These are phyloP conservation scores for Oreochromis mossambicus DNA, from an alignment of 2,797 vertebrate species.

Conservation along the genomic window DNA sequence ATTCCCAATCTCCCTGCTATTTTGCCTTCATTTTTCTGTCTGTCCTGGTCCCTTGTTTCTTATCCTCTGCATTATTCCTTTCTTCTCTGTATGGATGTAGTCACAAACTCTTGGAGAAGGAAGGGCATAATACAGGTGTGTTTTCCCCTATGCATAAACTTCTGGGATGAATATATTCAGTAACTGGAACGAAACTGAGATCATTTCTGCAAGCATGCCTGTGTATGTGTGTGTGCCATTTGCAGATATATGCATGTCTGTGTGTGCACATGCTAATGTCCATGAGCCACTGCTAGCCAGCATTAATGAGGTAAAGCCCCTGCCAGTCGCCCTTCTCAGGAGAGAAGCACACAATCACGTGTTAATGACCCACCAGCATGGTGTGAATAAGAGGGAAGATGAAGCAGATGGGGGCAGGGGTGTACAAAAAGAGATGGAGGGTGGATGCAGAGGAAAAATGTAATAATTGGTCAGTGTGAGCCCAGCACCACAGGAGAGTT, in stretches of 20 bases:
- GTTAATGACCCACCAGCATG: slow-evolving; percentile 46
- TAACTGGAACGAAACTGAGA: slow-evolving; percentile 20
- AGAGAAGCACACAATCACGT: slow-evolving; percentile 46
- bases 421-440: background rate
- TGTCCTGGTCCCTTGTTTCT: background rate
- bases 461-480: slow-evolving; percentile 37
- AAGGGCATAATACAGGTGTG: slow-evolving; percentile 2
- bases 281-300: background rate
- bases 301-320: slow-evolving; percentile 46
- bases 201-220: background rate
- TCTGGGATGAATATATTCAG: slow-evolving; percentile 16
- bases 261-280: slow-evolving; percentile 20
- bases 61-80: slow-evolving; percentile 20
- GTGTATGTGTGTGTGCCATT: background rate
- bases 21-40: slow-evolving; percentile 38
- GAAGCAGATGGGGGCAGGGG: background rate
- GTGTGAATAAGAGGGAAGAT: slow-evolving; percentile 25
- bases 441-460: background rate
- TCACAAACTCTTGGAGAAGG: slow-evolving; percentile 9
- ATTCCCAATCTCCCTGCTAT: slow-evolving; percentile 37
- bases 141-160: slow-evolving; percentile 3
- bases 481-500: slow-evolving; percentile 4
- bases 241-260: background rate
- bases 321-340: slow-evolving; percentile 17
- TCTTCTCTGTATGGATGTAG: slow-evolving; percentile 14